Conservation (phyloP, 2,797 vertebrate genomes). For the Rousettus madagascariensis region DNA sequence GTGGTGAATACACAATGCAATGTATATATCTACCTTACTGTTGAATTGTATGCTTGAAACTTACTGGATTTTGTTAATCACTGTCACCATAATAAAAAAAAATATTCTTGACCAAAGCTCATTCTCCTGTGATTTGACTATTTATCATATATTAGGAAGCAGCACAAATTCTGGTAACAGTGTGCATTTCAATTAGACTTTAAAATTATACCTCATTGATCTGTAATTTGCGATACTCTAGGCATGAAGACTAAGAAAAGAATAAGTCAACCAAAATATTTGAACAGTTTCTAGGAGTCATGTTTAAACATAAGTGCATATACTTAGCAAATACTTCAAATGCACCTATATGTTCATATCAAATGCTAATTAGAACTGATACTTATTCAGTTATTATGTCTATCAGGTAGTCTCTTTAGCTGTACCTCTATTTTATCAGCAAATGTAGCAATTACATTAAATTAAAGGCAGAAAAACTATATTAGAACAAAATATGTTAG, state of each 20-base stretch:
- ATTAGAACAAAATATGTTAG: slow-evolving; percentile 18
- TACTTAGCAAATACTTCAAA: slow-evolving; percentile 29
- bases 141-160: neutral
- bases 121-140: neutral
- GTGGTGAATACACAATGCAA: too few relatives aligned
- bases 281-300: neutral
- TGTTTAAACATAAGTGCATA: neutral
- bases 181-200: neutral
- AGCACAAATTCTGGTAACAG: neutral
- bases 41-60: too few relatives aligned
- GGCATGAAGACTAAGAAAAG: slow-evolving; percentile 3
- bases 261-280: neutral
- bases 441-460: neutral
- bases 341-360: neutral
- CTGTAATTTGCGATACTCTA: neutral
- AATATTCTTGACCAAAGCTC: neutral
- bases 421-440: neutral
- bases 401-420: neutral
- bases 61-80: too few relatives aligned
- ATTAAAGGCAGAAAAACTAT: neutral
- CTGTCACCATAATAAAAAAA: neutral
- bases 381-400: neutral
- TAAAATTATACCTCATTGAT: neutral
- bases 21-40: too few relatives aligned
- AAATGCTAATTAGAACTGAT: slow-evolving; percentile 15